Conservation (phyloP, 2,888 invertebrate species). For the Tryphoninae sp. region DNA sequence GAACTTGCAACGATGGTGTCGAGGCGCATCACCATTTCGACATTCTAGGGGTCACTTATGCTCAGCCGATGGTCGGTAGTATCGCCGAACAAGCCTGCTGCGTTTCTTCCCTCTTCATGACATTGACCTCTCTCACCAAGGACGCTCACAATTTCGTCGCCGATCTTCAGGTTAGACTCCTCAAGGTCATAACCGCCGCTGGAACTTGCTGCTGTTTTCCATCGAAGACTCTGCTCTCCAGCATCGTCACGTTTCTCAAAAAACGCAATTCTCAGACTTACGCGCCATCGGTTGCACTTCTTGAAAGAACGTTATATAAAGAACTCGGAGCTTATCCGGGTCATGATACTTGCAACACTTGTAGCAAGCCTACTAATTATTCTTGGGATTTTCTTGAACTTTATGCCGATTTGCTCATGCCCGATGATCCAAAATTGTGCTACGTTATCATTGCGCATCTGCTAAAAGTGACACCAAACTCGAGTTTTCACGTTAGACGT, state of each 20-base stretch:
- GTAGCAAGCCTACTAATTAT: conserved; percentile 72
- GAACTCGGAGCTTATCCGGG: conserved; percentile 83
- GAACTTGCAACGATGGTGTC: conserved; percentile 81
- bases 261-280: conserved; percentile 71
- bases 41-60: conserved; percentile 82
- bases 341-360: conserved; percentile 79
- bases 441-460: conserved; percentile 84
- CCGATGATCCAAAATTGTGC: conserved; percentile 83
- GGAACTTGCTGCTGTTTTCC: conserved; percentile 87
- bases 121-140: conserved; percentile 82
- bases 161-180: conserved; percentile 81
- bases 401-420: conserved; percentile 83
- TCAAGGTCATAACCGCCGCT: conserved; percentile 83
- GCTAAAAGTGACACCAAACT: conserved; percentile 83
- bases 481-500: conserved; percentile 83
- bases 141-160: conserved; percentile 81
- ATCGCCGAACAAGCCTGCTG: conserved; percentile 82
- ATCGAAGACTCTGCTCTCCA: conserved; percentile 82
- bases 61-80: conserved; percentile 78
- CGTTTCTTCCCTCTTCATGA: conserved; percentile 83
- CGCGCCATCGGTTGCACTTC: conserved; percentile 81
- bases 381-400: conserved; percentile 84
- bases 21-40: conserved; percentile 84
- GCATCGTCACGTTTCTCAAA: conserved; percentile 82
- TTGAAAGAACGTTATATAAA: conserved; percentile 84